A percentile compares a stretch with the other conserved stretches of the same genome.
Conservation (phyloP, 2,797 vertebrate genomes). For the Pyrocephalus nanus region DNA sequence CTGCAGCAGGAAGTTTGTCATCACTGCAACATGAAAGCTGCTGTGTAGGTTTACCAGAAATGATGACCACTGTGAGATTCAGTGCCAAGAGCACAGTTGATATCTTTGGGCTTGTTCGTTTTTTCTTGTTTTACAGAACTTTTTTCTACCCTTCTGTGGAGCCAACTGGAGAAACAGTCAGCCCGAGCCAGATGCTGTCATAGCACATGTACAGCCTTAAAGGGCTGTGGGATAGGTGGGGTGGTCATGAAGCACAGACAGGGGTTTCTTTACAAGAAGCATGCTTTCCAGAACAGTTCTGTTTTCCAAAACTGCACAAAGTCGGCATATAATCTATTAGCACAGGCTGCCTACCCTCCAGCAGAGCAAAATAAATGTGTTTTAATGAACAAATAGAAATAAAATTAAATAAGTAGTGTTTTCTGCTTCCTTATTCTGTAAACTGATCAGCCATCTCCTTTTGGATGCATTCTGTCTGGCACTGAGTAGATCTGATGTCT, state of each 20-base stretch:
- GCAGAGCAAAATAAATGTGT: background rate
- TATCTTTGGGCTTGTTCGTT: slow-evolving; percentile 1
- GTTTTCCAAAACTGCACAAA: background rate
- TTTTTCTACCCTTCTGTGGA: background rate
- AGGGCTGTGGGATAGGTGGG: background rate
- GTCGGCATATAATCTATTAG: background rate
- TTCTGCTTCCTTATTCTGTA: background rate
- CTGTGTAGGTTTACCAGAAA: slow-evolving; percentile 1
- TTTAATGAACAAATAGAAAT: background rate
- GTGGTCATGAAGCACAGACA: background rate
- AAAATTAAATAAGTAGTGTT: background rate
- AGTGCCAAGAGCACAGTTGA: background rate
- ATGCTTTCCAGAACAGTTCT: background rate
- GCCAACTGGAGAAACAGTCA: background rate
- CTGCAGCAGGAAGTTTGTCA: background rate
- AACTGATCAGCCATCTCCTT: background rate
- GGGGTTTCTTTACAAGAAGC: slow-evolving; percentile 39
- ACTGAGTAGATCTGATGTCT: background rate
- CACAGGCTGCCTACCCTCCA: background rate
- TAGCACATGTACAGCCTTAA: background rate
- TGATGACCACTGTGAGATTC: background rate
- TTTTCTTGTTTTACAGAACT: background rate
- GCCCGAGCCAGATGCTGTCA: background rate
- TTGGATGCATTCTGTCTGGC: background rate
- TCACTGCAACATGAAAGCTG: background rate